Evolutionary conservation across 30 jellyfish, hydroid and myxozoan species (phyloP).

Genomic region (Hydractinia echinata): DNA sequence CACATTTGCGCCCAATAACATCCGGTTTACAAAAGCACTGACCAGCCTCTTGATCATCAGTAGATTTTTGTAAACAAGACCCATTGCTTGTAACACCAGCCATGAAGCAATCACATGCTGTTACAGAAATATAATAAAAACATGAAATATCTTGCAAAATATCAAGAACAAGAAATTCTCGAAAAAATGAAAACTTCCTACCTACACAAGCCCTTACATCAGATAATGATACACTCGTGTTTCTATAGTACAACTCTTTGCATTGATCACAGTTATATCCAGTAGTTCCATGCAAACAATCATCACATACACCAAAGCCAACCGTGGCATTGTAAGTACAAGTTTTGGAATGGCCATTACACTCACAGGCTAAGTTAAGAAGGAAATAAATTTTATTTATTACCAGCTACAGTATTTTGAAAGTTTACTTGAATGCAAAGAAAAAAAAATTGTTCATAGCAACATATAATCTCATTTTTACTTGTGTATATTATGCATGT

Average conservation of each 20-base stretch:
- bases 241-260: constrained; percentile 63
- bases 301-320: constrained; percentile 65
- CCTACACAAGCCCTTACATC: constrained; percentile 46
- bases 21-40: constrained; percentile 62
- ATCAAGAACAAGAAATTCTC: background rate
- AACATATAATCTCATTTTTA: no score
- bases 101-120: constrained; percentile 69
- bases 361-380: constrained; percentile 49
- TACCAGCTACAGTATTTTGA: no score
- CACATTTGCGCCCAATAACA: constrained; percentile 69
- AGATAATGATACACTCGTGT: constrained; percentile 41
- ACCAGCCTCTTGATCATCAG: constrained; percentile 42
- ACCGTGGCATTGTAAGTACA: constrained; percentile 64
- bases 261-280: constrained; percentile 63
- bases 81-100: constrained; percentile 60
- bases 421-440: no score
- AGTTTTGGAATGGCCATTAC: constrained; percentile 54
- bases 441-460: no score
- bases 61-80: constrained; percentile 34
- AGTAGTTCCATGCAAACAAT: constrained; percentile 62
- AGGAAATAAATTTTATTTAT: background rate
- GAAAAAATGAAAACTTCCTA: constrained; percentile 21
- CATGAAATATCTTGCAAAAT: background rate
- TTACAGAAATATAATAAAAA: background rate
- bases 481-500: no score